These are phyloP conservation scores for Nematostella vectensis DNA, from an alignment of 92 coral and sea anemone species.

Conservation along the genomic window DNA sequence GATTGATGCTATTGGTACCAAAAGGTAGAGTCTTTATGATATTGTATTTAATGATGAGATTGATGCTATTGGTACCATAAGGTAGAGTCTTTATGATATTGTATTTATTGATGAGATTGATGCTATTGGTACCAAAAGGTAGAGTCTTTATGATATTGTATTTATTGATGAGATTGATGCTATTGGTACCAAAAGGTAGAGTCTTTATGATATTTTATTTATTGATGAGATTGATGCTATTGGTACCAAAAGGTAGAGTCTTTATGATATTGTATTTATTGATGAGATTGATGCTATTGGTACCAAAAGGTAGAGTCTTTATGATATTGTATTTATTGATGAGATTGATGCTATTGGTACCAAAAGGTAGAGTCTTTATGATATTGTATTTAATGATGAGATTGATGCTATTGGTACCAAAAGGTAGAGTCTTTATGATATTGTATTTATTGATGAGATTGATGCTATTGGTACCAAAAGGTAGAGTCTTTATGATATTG, in stretches of 20 bases:
- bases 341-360: slow-evolving; percentile 99
- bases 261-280: slow-evolving; percentile 61
- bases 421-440: slow-evolving; percentile 42
- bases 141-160: slow-evolving; percentile 31
- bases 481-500: slow-evolving; percentile 41
- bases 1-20: slow-evolving; percentile 98
- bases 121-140: slow-evolving; percentile 99
- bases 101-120: slow-evolving; percentile 98
- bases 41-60: slow-evolving; percentile 97
- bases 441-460: slow-evolving; percentile 96
- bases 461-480: slow-evolving; percentile 99
- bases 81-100: slow-evolving; percentile 41
- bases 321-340: slow-evolving; percentile 77
- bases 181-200: slow-evolving; percentile 93
- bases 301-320: slow-evolving; percentile 69
- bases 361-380: slow-evolving; percentile 51
- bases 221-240: slow-evolving; percentile 99
- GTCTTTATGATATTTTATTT: slow-evolving; percentile 45
- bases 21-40: slow-evolving; percentile 42
- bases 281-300: slow-evolving; percentile 99
- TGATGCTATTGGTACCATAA: slow-evolving; percentile 97
- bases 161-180: slow-evolving; percentile 99
- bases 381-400: slow-evolving; percentile 91
- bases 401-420: slow-evolving; percentile 99
- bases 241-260: slow-evolving; percentile 85